Evolutionary conservation across 2,113 vertebrate species (phyloP), one percentile per base, ranked within the genome.

Genomic region (Pogonocichla stellata): DNA sequence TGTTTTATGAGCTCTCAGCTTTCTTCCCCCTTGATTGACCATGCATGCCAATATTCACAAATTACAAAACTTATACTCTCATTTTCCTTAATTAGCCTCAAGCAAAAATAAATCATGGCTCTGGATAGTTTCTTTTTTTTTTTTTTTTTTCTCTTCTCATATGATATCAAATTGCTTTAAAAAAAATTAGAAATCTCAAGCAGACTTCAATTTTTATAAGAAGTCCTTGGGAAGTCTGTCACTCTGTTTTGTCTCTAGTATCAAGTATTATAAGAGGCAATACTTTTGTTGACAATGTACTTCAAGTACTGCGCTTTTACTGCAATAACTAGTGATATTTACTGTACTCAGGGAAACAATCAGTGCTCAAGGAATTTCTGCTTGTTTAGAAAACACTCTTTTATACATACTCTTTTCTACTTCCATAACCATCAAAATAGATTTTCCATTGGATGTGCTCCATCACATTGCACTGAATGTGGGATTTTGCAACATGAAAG

Each of bases 11-110:
- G 96, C 61, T 93, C 75, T 79, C 92, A 89, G 65, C 86, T 87
- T 96, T 92, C 71, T 96, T 97, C 94, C 64, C 86, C 56, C 87
- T 96, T 96, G 93, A 92, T 78, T 97, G 93, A 93, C 90, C 66
- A 81, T 60, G 86, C 53, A 82, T 97, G 88, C 84, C 95, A 96
- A 92, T 94, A 95, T 78, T 84, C 67, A 96, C 31, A 54, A 96
- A 97, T 95, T 90, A 92, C 47, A 88, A 87, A 97, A 79, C 31
- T 86, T 74, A 95, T 28, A 82, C 36, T 92, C 91, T 77, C 65
- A 88, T 95, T 95, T 97, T 92, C 62, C 75, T 96, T 80, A 93
- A 86, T 96, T 93, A 97, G 66, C 71, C 43, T 23, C 15, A 62
- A 86, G 60, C 18, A 96, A 95, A 96, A 96, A 93, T 81, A 97